Evolutionary conservation across 2,888 invertebrate species (phyloP).

Genomic region (Pollenia labialis): DNA sequence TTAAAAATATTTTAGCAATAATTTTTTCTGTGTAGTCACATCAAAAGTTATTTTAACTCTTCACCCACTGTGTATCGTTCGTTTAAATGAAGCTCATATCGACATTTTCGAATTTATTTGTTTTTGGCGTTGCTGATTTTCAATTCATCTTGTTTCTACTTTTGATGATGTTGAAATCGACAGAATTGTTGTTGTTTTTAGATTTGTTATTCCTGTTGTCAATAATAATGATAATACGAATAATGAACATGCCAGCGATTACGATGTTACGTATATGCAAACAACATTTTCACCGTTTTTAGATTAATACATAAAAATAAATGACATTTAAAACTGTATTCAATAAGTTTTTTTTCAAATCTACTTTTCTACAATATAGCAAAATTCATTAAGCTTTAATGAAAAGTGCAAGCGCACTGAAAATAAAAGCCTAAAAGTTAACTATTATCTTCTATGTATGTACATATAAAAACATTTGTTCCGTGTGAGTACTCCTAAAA

Average conservation of each 20-base stretch:
- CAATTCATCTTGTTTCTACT: neutral
- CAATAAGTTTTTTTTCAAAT: neutral
- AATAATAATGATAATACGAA: constrained; percentile 20
- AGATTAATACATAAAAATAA: neutral
- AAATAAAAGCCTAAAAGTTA: too few relatives aligned
- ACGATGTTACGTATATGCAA: neutral
- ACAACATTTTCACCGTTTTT: neutral
- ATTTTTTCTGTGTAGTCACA: too few relatives aligned
- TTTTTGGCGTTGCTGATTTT: neutral
- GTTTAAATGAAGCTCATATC: neutral
- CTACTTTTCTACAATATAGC: too few relatives aligned
- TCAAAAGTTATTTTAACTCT: too few relatives aligned
- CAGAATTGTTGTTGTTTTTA: constrained; percentile 9
- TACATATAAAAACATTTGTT: too few relatives aligned
- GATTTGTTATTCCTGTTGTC: neutral
- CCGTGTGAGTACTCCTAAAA: too few relatives aligned
- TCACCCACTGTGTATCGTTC: neutral
- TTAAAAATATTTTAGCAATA: too few relatives aligned
- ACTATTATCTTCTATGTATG: too few relatives aligned
- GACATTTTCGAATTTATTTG: neutral
- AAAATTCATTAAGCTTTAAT: too few relatives aligned
- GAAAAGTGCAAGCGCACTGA: too few relatives aligned
- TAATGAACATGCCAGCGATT: constrained; percentile 4
- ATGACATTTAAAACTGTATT: constrained; percentile 25
- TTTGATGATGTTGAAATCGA: constrained; percentile 7